These are phyloP conservation scores for Pterocles gutturalis DNA, from an alignment of 2,113 vertebrate species.

Conservation along the genomic window DNA sequence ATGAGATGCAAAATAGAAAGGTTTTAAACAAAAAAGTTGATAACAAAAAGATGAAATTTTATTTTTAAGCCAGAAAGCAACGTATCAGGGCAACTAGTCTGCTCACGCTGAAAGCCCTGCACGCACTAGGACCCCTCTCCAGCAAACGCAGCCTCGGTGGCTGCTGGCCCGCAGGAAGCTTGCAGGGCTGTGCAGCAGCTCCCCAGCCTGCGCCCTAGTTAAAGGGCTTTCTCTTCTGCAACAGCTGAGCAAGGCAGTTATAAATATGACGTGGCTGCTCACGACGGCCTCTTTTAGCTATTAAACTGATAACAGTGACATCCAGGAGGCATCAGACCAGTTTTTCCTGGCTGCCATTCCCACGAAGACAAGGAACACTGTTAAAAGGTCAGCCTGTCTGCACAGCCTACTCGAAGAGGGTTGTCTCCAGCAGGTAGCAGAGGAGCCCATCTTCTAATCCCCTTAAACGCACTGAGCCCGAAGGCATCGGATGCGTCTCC, in stretches of 20 bases:
- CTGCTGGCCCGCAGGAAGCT: not conserved
- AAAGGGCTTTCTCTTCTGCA: not conserved
- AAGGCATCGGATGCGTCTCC: not conserved
- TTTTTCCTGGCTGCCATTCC: slow-evolving; percentile 55
- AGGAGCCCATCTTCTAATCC: not conserved
- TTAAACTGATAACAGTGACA: slow-evolving; percentile 41
- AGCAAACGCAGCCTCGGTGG: not conserved
- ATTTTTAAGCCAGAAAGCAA: not conserved
- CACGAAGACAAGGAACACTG: not conserved
- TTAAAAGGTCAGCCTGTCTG: slow-evolving; percentile 1
- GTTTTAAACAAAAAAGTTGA: not conserved
- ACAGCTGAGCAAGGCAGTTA: slow-evolving; percentile 29
- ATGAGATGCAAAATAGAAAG: not conserved
- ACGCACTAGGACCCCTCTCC: not conserved
- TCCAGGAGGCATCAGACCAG: slow-evolving; percentile 40
- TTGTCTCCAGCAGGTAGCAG: slow-evolving; percentile 16
- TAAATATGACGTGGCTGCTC: slow-evolving; percentile 43
- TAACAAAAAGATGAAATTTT: not conserved
- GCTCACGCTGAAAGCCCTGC: not conserved
- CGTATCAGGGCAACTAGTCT: rapidly evolving
- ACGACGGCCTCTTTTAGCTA: slow-evolving; percentile 33
- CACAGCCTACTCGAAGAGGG: not conserved
- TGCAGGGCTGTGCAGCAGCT: not conserved
- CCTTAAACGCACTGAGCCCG: not conserved
- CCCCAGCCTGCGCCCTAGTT: not conserved